phyloP scores from a whole-genome alignment of 2,797 vertebrate genomes.

The Columba guinea region DNA sequence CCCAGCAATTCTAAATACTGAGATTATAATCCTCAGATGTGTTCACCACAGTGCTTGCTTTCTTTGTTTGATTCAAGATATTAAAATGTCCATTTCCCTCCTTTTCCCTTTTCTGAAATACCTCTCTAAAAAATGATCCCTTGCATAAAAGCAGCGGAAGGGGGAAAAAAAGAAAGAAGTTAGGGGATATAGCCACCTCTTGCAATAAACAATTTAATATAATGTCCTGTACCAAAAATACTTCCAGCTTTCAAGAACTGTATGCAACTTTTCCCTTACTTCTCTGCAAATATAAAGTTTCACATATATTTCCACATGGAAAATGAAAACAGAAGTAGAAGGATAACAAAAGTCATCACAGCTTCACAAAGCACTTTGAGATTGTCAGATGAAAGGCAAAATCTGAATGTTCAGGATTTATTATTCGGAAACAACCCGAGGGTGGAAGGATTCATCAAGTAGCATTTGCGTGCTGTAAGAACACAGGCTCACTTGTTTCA shows the following conservation, averaged over 20 bases:
- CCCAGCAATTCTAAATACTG: background rate
- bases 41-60: background rate
- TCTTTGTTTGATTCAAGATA: background rate
- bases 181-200: background rate
- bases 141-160: background rate
- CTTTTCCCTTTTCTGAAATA: background rate
- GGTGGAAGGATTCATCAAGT: background rate
- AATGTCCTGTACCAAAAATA: background rate
- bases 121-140: background rate
- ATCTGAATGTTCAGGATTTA: background rate
- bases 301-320: background rate
- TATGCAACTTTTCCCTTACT: background rate
- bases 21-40: background rate
- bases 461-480: background rate
- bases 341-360: background rate
- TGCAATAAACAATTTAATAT: background rate
- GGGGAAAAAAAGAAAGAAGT: background rate
- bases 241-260: background rate
- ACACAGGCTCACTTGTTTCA: background rate
- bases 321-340: background rate
- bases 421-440: background rate
- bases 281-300: background rate
- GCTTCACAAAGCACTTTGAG: background rate
- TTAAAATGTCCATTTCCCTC: background rate
- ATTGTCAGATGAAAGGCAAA: conserved; percentile 19